Evolutionary conservation across 1,140 invertebrate genomes (phyloP).

Genomic region (Paraescarpia echinospica): DNA sequence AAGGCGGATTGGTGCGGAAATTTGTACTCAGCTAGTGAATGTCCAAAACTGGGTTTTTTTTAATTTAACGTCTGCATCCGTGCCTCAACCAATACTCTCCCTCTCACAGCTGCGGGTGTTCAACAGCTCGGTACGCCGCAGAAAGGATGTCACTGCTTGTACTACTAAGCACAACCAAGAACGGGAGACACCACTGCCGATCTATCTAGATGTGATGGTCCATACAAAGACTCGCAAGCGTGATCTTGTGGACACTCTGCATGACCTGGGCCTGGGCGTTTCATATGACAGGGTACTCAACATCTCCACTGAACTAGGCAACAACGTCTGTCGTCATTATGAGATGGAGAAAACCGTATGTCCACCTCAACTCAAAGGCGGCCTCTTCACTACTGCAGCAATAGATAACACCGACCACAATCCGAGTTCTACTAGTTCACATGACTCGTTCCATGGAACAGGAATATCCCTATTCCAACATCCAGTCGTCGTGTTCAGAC

Average conservation of each 20-base stretch:
- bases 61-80: too few relatives aligned
- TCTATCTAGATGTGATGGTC: conserved; percentile 35
- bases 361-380: conserved; percentile 26
- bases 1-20: too few relatives aligned
- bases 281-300: conserved; percentile 25
- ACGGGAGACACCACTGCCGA: conserved; percentile 32
- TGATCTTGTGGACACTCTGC: conserved; percentile 30
- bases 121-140: background rate
- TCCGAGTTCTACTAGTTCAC: conserved; percentile 33
- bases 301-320: conserved; percentile 22
- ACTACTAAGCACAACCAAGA: conserved; percentile 20
- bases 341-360: conserved; percentile 28
- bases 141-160: background rate
- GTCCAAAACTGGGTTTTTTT: too few relatives aligned
- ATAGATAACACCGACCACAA: conserved; percentile 43
- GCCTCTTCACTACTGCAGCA: conserved; percentile 35
- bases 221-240: conserved; percentile 34
- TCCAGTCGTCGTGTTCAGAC: background rate
- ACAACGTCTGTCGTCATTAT: conserved; percentile 22
- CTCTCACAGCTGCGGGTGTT: background rate
- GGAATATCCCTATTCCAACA: conserved; percentile 37
- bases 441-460: conserved; percentile 37
- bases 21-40: too few relatives aligned
- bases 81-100: too few relatives aligned
- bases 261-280: conserved; percentile 31